These are phyloP conservation scores for Elachura formosa DNA, from an alignment of 2,113 vertebrate genomes.

Conservation along the genomic window DNA sequence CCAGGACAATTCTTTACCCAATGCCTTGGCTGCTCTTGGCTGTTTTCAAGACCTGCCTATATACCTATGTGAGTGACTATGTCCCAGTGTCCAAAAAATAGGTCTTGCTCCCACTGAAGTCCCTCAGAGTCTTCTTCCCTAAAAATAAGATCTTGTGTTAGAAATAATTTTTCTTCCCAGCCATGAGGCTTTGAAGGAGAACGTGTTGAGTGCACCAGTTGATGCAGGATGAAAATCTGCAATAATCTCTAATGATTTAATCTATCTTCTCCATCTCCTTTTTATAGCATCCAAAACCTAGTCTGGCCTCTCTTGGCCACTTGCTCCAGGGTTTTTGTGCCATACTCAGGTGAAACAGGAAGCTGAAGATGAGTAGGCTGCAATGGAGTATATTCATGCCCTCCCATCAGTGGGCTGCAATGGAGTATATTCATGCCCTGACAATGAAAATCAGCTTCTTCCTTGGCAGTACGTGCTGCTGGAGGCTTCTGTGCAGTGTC, in stretches of 20 bases:
- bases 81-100: background rate
- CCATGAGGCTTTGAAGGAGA: background rate
- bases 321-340: background rate
- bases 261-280: background rate
- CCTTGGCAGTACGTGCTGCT: background rate
- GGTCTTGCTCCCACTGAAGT: background rate
- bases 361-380: background rate
- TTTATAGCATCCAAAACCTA: background rate
- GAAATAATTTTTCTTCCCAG: background rate
- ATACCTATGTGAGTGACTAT: background rate
- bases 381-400: background rate
- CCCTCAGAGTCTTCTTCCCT: background rate
- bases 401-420: background rate
- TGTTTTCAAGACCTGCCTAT: background rate
- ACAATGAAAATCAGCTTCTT: background rate
- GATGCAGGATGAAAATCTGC: background rate
- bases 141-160: background rate
- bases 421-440: background rate
- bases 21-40: no score
- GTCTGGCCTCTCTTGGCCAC: background rate
- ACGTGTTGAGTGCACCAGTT: background rate
- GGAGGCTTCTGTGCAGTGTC: slow-evolving; percentile 33
- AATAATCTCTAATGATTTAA: background rate
- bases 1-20: background rate
- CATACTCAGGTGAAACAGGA: background rate